Base-by-base conservation (phyloP, 2,113 vertebrate genomes). In the Elephas maximus region DNA sequence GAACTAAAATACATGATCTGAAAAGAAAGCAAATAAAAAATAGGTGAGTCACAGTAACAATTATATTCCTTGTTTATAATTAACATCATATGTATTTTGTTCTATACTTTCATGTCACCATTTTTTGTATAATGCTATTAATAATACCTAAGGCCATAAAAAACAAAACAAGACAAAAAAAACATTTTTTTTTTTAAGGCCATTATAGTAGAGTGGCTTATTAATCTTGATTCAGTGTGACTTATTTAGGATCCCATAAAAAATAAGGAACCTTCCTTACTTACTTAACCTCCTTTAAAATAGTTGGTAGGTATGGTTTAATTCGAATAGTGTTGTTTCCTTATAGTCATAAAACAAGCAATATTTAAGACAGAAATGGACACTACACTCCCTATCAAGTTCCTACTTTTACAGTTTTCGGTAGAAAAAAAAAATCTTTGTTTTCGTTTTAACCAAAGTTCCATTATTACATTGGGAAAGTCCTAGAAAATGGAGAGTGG, bases 1-100 rank as follows among this genome's bases (percentile, higher is more conserved):
- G 99, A 99, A 98, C 99, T 99, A 98, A 99, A 99, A 98, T 99
- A 99, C 99, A 99, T 99, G 97, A 99, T 99, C 99, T 99, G 98
- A 78, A 98, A 98, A 93, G 96, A 57, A 98, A 90, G n/a, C 74
- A 95, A 92, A 96, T 92, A 3, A 90, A 81, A 62, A 88, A 81
- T 41, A 81, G 17, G 6, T 96, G n/a, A 96, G 88, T 85, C 26
- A 41, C 5, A 73, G 10, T 26, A 78, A 65, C 45, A 24, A 26
- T 6, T 69, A 1, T 12, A 80, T 45, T 44, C 17, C n/a, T 88
- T 93, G 65, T 73, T 14, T 44, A 77, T 9, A 48, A n/a, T 57
- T 92, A 41, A 88, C 28, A 51, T 14, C 41, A 8, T 28, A 53
- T 83, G 23, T 23, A 15, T n/a, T 67, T 11, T 48, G 12, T 48